Conservation (phyloP, 2,888 invertebrate genomes). For the Buathra laborator region DNA sequence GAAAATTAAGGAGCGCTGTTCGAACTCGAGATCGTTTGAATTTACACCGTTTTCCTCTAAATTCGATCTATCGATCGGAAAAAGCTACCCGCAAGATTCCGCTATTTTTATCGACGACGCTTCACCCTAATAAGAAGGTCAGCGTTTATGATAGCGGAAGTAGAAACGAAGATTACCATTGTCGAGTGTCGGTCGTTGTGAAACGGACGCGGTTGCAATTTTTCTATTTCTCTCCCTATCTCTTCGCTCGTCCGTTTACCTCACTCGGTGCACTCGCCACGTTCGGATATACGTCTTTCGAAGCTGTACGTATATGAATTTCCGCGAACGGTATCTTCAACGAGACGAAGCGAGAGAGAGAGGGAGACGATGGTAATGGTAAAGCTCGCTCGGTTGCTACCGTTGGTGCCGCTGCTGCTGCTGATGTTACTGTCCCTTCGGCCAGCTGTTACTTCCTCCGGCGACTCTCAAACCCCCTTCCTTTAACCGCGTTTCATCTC, state of each 20-base stretch:
- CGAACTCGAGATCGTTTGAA: background rate
- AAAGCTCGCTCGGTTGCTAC: conserved; percentile 69
- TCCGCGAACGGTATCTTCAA: conserved; percentile 25
- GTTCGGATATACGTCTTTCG: conserved; percentile 35
- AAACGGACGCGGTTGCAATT: conserved; percentile 58
- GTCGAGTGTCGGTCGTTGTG: conserved; percentile 25
- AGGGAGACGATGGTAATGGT: conserved; percentile 77
- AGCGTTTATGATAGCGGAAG: background rate
- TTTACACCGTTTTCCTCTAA: background rate
- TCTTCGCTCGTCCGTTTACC: background rate
- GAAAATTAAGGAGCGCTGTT: background rate
- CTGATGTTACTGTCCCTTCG: conserved; percentile 77
- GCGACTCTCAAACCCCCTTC: conserved; percentile 72
- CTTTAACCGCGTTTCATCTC: conserved; percentile 46
- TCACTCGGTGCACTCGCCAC: background rate
- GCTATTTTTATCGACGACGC: conserved; percentile 1
- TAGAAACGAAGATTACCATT: conserved; percentile 40
- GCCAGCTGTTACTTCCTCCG: conserved; percentile 79
- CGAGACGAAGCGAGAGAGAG: conserved; percentile 20
- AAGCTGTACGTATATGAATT: conserved; percentile 50
- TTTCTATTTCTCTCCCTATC: conserved; percentile 17
- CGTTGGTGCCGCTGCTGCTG: conserved; percentile 66
- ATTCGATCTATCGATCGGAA: background rate
- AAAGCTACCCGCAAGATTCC: conserved; percentile 2
- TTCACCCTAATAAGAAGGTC: conserved; percentile 10